phyloP scores from a whole-genome alignment of 2,113 vertebrate genomes.

The Rhea pennata region DNA sequence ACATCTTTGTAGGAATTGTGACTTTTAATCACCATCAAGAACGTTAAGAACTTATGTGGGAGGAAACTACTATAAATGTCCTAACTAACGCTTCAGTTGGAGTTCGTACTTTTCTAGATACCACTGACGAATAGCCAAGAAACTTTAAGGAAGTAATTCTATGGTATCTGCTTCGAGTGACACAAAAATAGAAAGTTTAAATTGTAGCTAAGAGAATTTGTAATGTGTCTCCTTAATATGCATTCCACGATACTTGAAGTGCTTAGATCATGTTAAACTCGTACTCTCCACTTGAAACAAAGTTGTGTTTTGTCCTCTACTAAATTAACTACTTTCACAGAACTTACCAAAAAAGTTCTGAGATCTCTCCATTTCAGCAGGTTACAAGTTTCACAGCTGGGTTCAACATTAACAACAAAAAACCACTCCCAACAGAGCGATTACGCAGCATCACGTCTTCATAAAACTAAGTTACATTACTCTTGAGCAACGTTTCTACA shows the following conservation, averaged over 20 bases:
- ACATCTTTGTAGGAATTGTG: neutral
- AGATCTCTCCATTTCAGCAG: neutral
- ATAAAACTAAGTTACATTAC: neutral
- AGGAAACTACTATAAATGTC: neutral
- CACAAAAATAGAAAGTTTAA: neutral
- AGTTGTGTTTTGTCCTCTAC: neutral
- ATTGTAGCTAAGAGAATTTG: neutral
- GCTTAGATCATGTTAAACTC: neutral
- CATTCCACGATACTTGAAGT: neutral
- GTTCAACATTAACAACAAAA: neutral
- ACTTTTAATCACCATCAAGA: neutral
- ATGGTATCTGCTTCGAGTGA: neutral
- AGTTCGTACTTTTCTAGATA: neutral
- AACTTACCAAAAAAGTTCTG: neutral
- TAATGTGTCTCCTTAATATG: neutral
- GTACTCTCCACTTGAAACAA: neutral
- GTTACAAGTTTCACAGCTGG: neutral
- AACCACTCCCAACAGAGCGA: neutral
- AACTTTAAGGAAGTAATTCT: neutral
- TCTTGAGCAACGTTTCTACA: neutral
- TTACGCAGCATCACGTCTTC: neutral
- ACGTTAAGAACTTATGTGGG: neutral
- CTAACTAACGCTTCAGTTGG: neutral
- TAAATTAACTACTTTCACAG: neutral
- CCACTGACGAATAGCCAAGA: neutral